Evolutionary conservation across 2,797 vertebrate genomes (phyloP).

Genomic region (Onychomys leucogaster): DNA sequence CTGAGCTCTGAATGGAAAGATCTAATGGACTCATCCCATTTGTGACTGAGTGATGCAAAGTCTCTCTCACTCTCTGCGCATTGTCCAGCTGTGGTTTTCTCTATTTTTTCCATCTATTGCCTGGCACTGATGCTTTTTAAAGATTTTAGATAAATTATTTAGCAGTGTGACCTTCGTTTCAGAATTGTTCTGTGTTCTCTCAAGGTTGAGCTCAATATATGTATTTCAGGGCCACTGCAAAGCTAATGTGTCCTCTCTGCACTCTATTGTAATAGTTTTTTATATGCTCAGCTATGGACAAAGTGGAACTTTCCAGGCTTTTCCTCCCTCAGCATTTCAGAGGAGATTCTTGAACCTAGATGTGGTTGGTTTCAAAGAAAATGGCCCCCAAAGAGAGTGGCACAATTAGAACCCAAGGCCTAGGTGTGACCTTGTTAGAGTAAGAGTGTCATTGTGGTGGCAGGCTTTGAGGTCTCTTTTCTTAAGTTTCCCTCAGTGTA

Average conservation of each 20-base stretch:
- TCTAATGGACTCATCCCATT: background rate
- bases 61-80: background rate
- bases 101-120: no score
- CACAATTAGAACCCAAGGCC: background rate
- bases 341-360: background rate
- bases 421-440: background rate
- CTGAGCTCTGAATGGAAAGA: background rate
- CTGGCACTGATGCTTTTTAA: no score
- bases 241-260: background rate
- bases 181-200: background rate
- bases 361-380: background rate
- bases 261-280: background rate
- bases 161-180: no score
- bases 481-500: background rate
- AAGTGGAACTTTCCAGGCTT: background rate
- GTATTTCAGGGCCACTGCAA: background rate
- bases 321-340: background rate
- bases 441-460: background rate
- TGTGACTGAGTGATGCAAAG: background rate
- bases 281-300: background rate
- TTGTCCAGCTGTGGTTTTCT: background rate
- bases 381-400: background rate
- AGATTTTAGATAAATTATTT: no score
- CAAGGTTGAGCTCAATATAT: background rate
- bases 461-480: background rate